Evolutionary conservation across 2,888 invertebrate genomes (phyloP), one percentile per base, ranked within the genome.

Genomic region (Aquatica leii): DNA sequence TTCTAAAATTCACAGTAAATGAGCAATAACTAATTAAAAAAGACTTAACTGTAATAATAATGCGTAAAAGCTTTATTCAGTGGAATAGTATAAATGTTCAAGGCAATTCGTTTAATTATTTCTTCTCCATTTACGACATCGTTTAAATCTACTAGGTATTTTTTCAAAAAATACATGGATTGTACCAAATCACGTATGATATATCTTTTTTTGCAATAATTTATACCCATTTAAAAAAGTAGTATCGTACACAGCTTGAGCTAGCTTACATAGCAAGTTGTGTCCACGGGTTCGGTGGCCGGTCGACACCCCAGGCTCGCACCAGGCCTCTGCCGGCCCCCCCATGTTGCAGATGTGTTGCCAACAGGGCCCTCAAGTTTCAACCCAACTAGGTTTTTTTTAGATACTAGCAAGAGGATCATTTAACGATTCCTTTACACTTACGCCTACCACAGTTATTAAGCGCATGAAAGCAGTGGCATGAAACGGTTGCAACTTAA

Each of bases 281-380:
- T 75, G 76, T 75, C 75, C 76, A 73, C 75, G 78, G 76, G 80
- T 78, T 79, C 78, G 78, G 78, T 78, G 79, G 77, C 78, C 78
- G 78, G 78, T 77, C 77, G 76, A 77, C 76, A 76, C 77, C 77
- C 76, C 74, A 73, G 74, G 71, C 70, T 73, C 69, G 69, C 63
- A 66, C 62, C 68, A 68, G 69, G 70, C 71, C 70, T 71, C 72
- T 69, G 69, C 67, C 63, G 62, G 60, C 69, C 66, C 67, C 68
- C 60, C 52, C 66, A 53, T 65, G 58, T 59, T 56, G 67, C 68
- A 56, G 66, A 69, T 63, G 49, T 65, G 62, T 55, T 60, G 65
- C 68, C 67, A 64, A 65, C 63, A 65, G 57, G 62, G 57, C 53
- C 64, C 66, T 65, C 63, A 58, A 64, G 62, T 59, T 62, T 59